Conservation (phyloP, 1,140 invertebrate genomes). For the Medauroidea extradentata region DNA sequence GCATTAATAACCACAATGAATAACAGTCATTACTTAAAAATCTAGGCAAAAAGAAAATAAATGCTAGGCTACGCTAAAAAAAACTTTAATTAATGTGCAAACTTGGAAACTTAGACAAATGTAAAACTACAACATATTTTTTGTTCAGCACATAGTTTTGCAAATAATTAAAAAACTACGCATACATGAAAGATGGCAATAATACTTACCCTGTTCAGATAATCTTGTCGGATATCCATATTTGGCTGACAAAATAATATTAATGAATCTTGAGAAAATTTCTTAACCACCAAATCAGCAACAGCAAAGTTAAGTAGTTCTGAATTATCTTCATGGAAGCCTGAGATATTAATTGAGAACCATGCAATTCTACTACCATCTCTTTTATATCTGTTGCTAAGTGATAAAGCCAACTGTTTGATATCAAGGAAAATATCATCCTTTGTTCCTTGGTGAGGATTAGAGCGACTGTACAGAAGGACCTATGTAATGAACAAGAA, state of each 20-base stretch:
- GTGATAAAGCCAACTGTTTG: constrained; percentile 55
- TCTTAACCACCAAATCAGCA: constrained; percentile 64
- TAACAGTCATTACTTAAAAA: no score
- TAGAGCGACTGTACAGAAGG: constrained; percentile 53
- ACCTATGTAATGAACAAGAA: constrained; percentile 48
- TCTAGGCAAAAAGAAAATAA: no score
- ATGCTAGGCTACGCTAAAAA: no score
- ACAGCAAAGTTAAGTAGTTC: constrained; percentile 59
- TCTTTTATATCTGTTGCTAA: constrained; percentile 64
- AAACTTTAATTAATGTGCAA: no score
- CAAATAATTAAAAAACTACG: no score
- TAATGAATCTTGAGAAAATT: constrained; percentile 64
- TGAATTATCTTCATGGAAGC: constrained; percentile 21
- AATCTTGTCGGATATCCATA: constrained; percentile 69
- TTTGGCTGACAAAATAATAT: constrained; percentile 59
- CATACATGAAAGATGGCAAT: no score
- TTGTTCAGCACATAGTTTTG: no score
- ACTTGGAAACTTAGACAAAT: no score
- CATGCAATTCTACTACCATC: constrained; percentile 64
- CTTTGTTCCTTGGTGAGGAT: constrained; percentile 55
- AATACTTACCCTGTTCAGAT: constrained; percentile 70
- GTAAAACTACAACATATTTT: no score
- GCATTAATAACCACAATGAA: no score
- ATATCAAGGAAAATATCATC: constrained; percentile 59
- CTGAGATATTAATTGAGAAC: constrained; percentile 57